Evolutionary conservation across 2,888 invertebrate genomes (phyloP), one percentile per base, ranked within the genome.

Genomic region (Nymphalis polychloros): DNA sequence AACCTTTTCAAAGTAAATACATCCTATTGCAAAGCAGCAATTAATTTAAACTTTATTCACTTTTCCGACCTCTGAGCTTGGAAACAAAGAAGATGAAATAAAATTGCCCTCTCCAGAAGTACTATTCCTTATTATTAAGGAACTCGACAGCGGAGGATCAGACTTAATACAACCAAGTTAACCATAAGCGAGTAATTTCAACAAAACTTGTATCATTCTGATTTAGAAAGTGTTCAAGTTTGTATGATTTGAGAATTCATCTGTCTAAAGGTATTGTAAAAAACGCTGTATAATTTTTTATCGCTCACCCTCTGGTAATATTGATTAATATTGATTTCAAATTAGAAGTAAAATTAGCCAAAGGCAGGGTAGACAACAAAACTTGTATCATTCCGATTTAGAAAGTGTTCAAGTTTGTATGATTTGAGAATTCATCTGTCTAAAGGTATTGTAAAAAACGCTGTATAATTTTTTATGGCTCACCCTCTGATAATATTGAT

Each of bases 71-170:
- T 62, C 57, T 57, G 31, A 63, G 52, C 55, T 62, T 55, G 35
- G 62, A 67, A 67, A 63, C 67, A 67, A 67, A 63, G 59, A 57
- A 46, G 49, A 67, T 63, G 55, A 63, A 63, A 67, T 67, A 63
- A 63, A 67, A 62, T 67, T 67, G 55, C 35, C 57, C 63, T 67
- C 48, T 63, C 57, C 47, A 16, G 47, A 35, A 35, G 47, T 61
- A 27, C 47, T 23, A 20, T 50, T 46, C 49, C 57, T 63, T 63
- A 41, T 57, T 59, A 50, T 57, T 62, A 46, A 57, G 19, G 19
- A 47, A 62, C 31, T 17, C 50, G 31, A 27, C 17, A 27, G 47
- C 19, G 47, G 23, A 48, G 49, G 27, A 62, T 47, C 62, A 50
- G 67, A 67, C 57, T 57, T 59, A 49, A 23, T 50, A 59, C 47